Evolutionary conservation across 2,888 invertebrate species (phyloP).

Genomic region (Horisme vitalbata): DNA sequence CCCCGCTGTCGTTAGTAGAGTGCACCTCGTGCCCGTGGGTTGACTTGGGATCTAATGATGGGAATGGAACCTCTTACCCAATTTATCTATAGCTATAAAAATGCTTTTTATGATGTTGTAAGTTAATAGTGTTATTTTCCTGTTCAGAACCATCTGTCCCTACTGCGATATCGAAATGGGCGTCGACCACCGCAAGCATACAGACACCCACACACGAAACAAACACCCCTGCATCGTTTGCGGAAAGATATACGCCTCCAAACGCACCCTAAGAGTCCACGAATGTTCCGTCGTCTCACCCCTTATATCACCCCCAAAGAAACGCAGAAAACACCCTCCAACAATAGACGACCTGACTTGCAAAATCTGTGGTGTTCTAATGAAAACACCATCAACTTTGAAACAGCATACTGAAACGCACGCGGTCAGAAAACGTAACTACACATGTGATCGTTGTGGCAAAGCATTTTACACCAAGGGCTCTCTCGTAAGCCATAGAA

Average conservation of each 20-base stretch:
- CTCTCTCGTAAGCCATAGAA: neutral
- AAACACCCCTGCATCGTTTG: conserved; percentile 12
- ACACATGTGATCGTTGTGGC: conserved; percentile 21
- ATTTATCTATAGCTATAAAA: too few relatives aligned
- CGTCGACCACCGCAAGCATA: neutral
- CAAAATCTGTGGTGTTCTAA: conserved; percentile 3
- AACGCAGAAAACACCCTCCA: neutral
- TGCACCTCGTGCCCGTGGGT: too few relatives aligned
- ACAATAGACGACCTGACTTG: conserved; percentile 2
- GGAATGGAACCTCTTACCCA: too few relatives aligned
- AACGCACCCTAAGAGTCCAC: conserved; percentile 1
- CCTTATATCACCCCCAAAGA: neutral
- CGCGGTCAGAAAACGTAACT: conserved; percentile 5
- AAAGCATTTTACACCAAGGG: conserved; percentile 14
- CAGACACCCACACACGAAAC: neutral
- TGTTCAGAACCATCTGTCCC: conserved; percentile 22
- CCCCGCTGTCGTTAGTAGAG: too few relatives aligned
- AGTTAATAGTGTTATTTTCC: neutral
- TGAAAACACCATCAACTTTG: conserved; percentile 10
- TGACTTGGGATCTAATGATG: too few relatives aligned
- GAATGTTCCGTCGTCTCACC: neutral
- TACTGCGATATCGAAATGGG: conserved; percentile 14
- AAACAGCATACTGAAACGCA: conserved; percentile 9
- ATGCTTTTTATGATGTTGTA: too few relatives aligned
- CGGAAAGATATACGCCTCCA: conserved; percentile 1